phyloP scores from a whole-genome alignment of 2,797 vertebrate genomes.

The Pipistrellus pipistrellus region DNA sequence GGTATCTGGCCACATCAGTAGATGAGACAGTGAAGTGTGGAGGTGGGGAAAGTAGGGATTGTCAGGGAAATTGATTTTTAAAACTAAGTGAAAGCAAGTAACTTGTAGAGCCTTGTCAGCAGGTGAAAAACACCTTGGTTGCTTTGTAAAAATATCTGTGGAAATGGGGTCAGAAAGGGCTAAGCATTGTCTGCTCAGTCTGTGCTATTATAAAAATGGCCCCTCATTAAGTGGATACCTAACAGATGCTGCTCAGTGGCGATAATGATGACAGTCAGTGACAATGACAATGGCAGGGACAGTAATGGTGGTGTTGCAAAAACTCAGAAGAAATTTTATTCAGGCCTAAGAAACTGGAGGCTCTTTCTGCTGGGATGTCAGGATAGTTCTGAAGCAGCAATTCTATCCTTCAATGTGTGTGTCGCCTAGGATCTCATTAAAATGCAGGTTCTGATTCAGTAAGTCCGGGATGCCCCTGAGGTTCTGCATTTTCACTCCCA shows the following conservation, averaged over 20 bases:
- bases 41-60: neutral
- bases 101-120: neutral
- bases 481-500: neutral
- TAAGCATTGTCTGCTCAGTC: neutral
- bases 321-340: neutral
- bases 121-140: neutral
- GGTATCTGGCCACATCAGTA: rapidly evolving
- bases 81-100: neutral
- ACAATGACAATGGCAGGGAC: neutral
- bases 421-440: neutral
- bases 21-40: neutral
- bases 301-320: neutral
- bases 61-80: neutral
- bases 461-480: neutral
- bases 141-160: neutral
- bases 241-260: neutral
- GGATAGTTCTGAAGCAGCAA: neutral
- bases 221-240: too few species aligned
- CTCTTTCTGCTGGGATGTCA: neutral
- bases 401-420: neutral
- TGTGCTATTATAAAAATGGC: neutral
- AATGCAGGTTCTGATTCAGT: neutral
- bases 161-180: neutral
- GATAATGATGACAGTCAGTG: neutral
- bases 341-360: neutral